Conservation (phyloP, 1,140 invertebrate species). For the Pemphigus obesinymphae region DNA sequence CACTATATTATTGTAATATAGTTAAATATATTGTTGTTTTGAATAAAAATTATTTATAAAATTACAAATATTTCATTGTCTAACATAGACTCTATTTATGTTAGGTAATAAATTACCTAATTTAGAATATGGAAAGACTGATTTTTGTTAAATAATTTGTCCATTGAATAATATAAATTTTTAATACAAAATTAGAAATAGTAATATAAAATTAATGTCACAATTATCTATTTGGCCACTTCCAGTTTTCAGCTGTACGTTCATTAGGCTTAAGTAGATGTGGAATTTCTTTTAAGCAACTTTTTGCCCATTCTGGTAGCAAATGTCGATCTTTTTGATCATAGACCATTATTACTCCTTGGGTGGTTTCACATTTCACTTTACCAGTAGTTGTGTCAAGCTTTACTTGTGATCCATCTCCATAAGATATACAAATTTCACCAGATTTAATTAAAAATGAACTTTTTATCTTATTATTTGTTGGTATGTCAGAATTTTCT, state of each 20-base stretch:
- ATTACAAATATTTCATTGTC: neutral
- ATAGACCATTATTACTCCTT: conserved; percentile 16
- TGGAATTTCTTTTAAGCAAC: conserved; percentile 33
- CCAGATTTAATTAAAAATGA: conserved; percentile 33
- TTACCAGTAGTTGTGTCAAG: conserved; percentile 26
- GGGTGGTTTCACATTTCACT: conserved; percentile 23
- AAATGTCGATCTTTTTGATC: conserved; percentile 32
- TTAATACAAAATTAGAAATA: conserved; percentile 31
- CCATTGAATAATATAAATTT: conserved; percentile 18
- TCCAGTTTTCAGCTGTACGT: conserved; percentile 9
- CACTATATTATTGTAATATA: neutral
- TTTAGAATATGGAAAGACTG: neutral
- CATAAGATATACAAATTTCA: conserved; percentile 24
- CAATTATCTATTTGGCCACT: conserved; percentile 29
- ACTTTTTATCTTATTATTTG: neutral
- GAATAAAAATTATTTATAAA: conserved; percentile 20
- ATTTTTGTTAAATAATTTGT: conserved; percentile 8
- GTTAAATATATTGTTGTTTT: neutral
- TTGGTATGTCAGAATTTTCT: neutral
- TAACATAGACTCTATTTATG: conserved; percentile 2
- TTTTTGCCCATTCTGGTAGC: conserved; percentile 29
- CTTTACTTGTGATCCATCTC: conserved; percentile 23
- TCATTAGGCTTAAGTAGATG: conserved; percentile 29
- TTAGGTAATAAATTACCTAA: conserved; percentile 35
- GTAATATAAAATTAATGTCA: neutral